Evolutionary conservation across 2,113 vertebrate species (phyloP).

Genomic region (Neogobius melanostomus): DNA sequence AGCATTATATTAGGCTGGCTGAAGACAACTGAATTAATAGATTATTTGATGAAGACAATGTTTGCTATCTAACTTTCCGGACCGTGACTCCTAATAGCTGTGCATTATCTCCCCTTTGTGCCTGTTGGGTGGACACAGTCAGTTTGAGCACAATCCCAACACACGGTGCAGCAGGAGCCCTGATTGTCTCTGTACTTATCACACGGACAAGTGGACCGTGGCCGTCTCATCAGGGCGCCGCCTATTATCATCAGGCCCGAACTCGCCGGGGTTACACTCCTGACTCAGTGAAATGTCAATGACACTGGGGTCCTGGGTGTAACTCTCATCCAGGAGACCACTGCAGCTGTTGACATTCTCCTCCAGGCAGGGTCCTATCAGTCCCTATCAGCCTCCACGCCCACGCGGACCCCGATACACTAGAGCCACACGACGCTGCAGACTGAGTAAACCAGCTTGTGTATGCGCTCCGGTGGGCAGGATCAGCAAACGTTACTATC

Average conservation of each 20-base stretch:
- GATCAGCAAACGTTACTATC: not conserved
- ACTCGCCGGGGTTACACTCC: constrained; percentile 16
- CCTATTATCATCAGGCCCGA: constrained; percentile 17
- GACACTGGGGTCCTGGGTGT: constrained; percentile 37
- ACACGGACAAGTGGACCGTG: not conserved
- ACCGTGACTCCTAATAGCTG: not conserved
- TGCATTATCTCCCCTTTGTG: not conserved
- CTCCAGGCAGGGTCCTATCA: constrained; percentile 41
- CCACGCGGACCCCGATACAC: constrained; percentile 10
- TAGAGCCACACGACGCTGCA: too few species aligned
- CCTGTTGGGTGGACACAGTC: constrained; percentile 10
- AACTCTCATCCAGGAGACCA: constrained; percentile 23
- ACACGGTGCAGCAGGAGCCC: not conserved
- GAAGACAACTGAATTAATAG: too few species aligned
- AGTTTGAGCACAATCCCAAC: constrained; percentile 23
- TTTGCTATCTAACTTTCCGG: not conserved
- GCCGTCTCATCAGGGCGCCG: constrained; percentile 24
- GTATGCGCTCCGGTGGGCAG: constrained; percentile 1
- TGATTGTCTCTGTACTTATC: constrained; percentile 16
- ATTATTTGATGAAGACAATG: too few species aligned
- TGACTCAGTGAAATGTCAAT: constrained; percentile 55
- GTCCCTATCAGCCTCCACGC: constrained; percentile 23
- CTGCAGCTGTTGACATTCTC: constrained; percentile 49
- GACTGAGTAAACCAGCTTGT: not conserved
- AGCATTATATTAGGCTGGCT: too few species aligned